Percentiles rank a stretch among this genome's conserved stretches.
These are phyloP conservation scores for Leucoma salicis DNA, from an alignment of 2,888 invertebrate genomes.

Conservation along the genomic window DNA sequence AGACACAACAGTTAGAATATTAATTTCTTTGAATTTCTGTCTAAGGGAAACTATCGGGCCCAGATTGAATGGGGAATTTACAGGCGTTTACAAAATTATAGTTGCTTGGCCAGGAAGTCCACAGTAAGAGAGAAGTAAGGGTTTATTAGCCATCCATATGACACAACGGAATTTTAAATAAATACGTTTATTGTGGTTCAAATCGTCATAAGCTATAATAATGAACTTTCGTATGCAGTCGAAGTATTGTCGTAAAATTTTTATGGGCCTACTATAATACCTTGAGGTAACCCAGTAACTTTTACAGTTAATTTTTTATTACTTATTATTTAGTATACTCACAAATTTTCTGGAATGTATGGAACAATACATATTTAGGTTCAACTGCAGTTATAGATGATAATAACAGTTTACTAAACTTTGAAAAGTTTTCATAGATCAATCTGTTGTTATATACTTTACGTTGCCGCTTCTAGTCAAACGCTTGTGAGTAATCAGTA, in stretches of 20 bases:
- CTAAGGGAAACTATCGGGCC: too few relatives aligned
- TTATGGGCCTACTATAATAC: background rate
- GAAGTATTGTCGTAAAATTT: background rate
- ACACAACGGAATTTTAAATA: too few relatives aligned
- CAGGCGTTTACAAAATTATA: too few relatives aligned
- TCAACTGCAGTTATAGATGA: background rate
- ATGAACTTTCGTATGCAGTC: too few relatives aligned
- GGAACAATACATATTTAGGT: slow-evolving; percentile 11
- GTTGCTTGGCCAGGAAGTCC: too few relatives aligned
- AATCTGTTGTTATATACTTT: slow-evolving; percentile 6
- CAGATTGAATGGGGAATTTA: too few relatives aligned
- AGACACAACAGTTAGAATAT: too few relatives aligned
- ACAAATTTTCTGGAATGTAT: background rate
- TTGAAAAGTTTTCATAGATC: slow-evolving; percentile 2
- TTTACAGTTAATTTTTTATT: background rate
- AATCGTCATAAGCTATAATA: too few relatives aligned
- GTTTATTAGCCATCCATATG: too few relatives aligned
- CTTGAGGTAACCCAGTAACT: background rate
- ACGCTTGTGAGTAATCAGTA: slow-evolving; percentile 3
- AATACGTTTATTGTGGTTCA: too few relatives aligned
- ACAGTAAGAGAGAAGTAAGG: too few relatives aligned
- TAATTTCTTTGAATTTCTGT: too few relatives aligned
- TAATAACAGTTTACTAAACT: slow-evolving; percentile 1
- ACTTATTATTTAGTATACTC: background rate
- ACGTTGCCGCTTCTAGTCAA: slow-evolving; percentile 3